phyloP scores from a whole-genome alignment of 2,797 vertebrate species.

The Siniperca undulata region DNA sequence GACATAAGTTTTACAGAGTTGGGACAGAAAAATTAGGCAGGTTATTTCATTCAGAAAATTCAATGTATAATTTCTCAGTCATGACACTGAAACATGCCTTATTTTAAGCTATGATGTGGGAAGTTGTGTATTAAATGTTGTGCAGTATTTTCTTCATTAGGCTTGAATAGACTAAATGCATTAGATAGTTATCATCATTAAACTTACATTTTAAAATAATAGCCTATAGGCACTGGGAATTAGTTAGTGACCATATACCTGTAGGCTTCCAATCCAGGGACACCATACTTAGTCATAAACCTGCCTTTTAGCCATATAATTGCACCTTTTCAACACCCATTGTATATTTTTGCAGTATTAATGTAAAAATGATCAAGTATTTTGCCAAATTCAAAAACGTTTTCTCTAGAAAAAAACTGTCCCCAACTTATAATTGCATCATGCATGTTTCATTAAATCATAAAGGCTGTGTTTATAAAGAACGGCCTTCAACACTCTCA shows the following conservation, averaged over 20 bases:
- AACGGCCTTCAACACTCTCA: constrained; percentile 8
- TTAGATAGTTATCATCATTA: constrained; percentile 15
- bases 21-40: constrained; percentile 2
- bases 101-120: constrained; percentile 57
- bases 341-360: constrained; percentile 9
- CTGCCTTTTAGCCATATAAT: constrained; percentile 30
- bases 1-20: background rate
- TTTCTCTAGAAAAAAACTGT: background rate
- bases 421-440: background rate
- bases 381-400: background rate
- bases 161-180: constrained; percentile 29
- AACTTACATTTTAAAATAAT: constrained; percentile 23
- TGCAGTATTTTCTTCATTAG: constrained; percentile 18
- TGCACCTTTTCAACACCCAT: constrained; percentile 10
- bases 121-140: constrained; percentile 43
- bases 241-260: background rate
- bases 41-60: constrained; percentile 22
- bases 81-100: constrained; percentile 71
- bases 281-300: constrained; percentile 18
- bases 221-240: background rate
- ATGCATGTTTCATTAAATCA: constrained; percentile 7
- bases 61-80: constrained; percentile 44
- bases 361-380: background rate
- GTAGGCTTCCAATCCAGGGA: constrained; percentile 35
- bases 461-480: constrained; percentile 4